Evolutionary conservation across 2,888 invertebrate genomes (phyloP), one percentile per base, ranked within the genome.

Genomic region (Rotaria macrura): DNA sequence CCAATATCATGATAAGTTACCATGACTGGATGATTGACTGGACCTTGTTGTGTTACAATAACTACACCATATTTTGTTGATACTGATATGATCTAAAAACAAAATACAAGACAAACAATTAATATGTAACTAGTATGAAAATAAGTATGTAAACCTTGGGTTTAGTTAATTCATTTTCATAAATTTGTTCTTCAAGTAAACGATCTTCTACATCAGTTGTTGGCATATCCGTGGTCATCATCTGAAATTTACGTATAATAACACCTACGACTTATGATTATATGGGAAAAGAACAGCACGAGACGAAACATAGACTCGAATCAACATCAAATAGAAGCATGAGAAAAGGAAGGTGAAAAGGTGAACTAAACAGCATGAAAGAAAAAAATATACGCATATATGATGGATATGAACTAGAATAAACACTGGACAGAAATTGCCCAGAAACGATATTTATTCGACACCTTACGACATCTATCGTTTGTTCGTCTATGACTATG

Each of bases 1-100:
- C 98, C 99, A 89, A 99, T 93, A 92, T 99, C 99, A 92, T 99
- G 99, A 92, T 96, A 98, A 88, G 99, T 98, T 89, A 99, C 91
- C 89, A 99, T 96, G 88, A 96, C 95, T 74, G 96, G 96, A 91
- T 95, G 96, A 89, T 93, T 92, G 88, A 94, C 93, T 91, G 96
- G 95, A 85, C 98, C 99, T 91, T 96, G 96, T 88, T 97, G 94
- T 83, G 95, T 95, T 65, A 99, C 96, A 88, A 95, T 93, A 88
- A 98, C 92, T 88, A 94, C 94, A 34, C 97, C 97, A 84, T 86
- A 85, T 43, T 57, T 25, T 23, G 86, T 84, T 34, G 54, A 49
- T 25, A 86, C 25, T 43, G 23, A 25, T n/a, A 79, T 79, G 0
- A 10, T 25, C 79, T 79, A 43, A 25, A 74, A 9, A 9, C 0